Base-by-base conservation (phyloP, 2,888 invertebrate genomes). In the Thymelicus lineola region DNA sequence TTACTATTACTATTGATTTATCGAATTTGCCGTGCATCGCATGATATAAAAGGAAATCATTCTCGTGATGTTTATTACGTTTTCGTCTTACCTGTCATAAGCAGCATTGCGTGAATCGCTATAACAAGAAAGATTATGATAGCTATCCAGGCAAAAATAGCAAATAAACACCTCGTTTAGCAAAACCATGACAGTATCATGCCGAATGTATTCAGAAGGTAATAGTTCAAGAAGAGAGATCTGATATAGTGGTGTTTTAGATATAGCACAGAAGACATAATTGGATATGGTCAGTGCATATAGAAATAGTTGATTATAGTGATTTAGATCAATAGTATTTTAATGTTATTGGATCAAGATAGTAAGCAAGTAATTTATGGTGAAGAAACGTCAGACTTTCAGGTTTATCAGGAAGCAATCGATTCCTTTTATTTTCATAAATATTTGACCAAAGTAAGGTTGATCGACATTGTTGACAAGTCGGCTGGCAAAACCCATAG, bases 71-170 rank as follows among this genome's bases (percentile, higher is more conserved):
- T 10, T 60, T 62, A 71, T 68, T 46, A 45, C 55, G 42, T 71
- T 71, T 60, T 68, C 61, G 35, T 70, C 69, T 70, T 70, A 70
- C 69, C 69, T 64, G 58, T 28, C 55, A 59, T 64, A 64, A 58
- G 59, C 69, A 70, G 69, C 69, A 53, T 70, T 70, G 50, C 63
- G 69, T 64, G 69, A 63, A 59, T 42, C 69, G 59, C 69, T 70
- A 70, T 64, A 70, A 70, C 69, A 70, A 64, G 63, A 70, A 64
- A 70, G 45, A 70, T 7, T 59, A 70, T 59, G 69, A 70, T 59
- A 50, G 69, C 69, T 70, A 70, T 46, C 69, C 63, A 70, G 69
- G 69, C 69, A 64, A 70, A 68, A 50, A 42, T 28, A 5, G 69
- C 69, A 70, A 70, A 64, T 14, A 64, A 70, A 64, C 17, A 57